phyloP scores from a whole-genome alignment of 1,140 invertebrate genomes.

The Portunus trituberculatus region DNA sequence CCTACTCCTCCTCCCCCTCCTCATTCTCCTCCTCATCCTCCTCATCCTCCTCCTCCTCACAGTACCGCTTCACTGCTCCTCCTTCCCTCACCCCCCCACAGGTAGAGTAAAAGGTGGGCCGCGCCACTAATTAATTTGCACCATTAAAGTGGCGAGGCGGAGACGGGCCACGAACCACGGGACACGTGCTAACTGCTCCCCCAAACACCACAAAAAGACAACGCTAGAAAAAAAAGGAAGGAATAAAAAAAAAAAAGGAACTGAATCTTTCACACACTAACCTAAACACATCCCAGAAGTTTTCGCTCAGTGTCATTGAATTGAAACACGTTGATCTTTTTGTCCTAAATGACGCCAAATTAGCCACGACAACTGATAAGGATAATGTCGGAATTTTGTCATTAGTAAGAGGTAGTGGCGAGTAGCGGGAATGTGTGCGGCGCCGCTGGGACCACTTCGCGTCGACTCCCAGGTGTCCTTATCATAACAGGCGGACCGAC shows the following conservation, averaged over 20 bases:
- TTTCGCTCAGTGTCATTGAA: neutral
- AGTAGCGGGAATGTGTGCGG: too few relatives aligned
- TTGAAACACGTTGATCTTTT: neutral
- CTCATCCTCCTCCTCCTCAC: conserved; percentile 4
- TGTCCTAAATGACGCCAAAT: neutral
- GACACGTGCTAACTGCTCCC: conserved; percentile 40
- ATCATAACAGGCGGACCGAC: neutral
- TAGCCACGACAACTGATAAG: neutral
- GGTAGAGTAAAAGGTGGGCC: neutral
- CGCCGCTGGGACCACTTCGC: too few relatives aligned
- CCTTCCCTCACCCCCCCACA: neutral
- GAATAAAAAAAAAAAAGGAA: neutral
- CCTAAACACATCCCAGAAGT: neutral
- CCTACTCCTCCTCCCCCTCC: conserved; percentile 16
- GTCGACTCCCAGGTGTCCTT: neutral
- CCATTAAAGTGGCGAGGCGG: conserved; percentile 60
- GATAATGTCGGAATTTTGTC: neutral
- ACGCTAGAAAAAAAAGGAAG: neutral
- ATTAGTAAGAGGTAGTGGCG: neutral
- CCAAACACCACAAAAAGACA: conserved; percentile 9
- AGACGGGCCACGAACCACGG: neutral
- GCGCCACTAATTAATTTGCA: conserved; percentile 61
- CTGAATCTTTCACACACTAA: neutral
- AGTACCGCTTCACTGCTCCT: neutral
- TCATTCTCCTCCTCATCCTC: neutral